Conservation (phyloP, 2,797 vertebrate species). For the Balearica regulorum region DNA sequence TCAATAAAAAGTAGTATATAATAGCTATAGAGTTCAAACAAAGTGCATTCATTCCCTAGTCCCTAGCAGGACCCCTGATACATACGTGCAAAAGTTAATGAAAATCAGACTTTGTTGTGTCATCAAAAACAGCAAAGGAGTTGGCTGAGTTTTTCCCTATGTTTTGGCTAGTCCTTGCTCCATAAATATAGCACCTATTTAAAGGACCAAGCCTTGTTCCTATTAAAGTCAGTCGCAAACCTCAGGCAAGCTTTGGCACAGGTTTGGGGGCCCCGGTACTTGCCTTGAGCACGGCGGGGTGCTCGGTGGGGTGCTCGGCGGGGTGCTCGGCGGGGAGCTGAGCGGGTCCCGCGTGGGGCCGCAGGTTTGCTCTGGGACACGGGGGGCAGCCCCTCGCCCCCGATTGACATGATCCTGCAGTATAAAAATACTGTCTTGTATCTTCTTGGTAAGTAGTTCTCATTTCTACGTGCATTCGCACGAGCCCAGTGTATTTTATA, state of each 20-base stretch:
- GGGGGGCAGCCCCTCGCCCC: fast-evolving
- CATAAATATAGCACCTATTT: constrained; percentile 61
- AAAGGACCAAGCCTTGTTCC: not conserved
- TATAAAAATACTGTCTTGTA: not conserved
- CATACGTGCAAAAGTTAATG: constrained; percentile 60
- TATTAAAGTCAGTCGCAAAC: not conserved
- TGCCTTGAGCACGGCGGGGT: fast-evolving
- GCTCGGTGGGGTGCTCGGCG: not conserved
- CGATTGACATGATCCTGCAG: fast-evolving
- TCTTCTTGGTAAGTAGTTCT: not conserved
- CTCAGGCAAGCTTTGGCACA: not conserved
- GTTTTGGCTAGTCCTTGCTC: constrained; percentile 20
- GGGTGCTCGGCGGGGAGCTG: not conserved
- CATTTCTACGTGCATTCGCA: fast-evolving
- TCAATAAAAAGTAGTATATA: constrained; percentile 66
- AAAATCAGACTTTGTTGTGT: constrained; percentile 63
- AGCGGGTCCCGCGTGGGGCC: fast-evolving
- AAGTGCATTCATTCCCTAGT: constrained; percentile 58
- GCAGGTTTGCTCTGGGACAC: fast-evolving
- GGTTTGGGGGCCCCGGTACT: not conserved
- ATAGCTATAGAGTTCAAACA: constrained; percentile 61
- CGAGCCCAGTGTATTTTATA: fast-evolving
- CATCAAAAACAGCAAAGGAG: constrained; percentile 44
- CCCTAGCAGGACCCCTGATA: constrained; percentile 59
- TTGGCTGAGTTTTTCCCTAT: constrained; percentile 7